A percentile compares a stretch with the other conserved stretches of the same genome.
phyloP scores from a whole-genome alignment of 2,797 vertebrate species.

The Meda fulgida region DNA sequence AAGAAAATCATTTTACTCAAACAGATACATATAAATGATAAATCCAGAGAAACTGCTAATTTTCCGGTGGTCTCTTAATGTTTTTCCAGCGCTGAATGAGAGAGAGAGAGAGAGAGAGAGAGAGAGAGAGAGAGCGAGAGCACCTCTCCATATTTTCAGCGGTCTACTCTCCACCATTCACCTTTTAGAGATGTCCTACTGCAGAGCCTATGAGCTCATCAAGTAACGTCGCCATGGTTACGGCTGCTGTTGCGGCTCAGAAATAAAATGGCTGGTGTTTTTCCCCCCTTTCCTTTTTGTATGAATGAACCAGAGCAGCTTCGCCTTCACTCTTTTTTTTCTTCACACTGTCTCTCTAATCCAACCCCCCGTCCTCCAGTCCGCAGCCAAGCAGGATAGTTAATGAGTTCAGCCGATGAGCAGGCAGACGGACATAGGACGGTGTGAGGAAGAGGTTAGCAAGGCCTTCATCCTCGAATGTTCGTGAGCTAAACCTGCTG shows the following conservation, averaged over 20 bases:
- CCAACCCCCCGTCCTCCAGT: conserved; percentile 22
- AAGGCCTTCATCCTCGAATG: conserved; percentile 1
- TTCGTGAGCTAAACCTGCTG: background rate
- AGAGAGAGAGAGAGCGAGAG: background rate
- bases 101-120: background rate
- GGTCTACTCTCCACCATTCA: conserved; percentile 29
- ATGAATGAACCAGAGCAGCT: conserved; percentile 75
- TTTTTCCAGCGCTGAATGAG: no score
- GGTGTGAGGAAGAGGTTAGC: conserved; percentile 12
- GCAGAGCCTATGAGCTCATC: conserved; percentile 82
- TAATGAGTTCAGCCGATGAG: conserved; percentile 22
- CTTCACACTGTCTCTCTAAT: conserved; percentile 11
- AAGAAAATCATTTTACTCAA: no score
- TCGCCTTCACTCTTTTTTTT: conserved; percentile 2
- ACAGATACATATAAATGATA: no score
- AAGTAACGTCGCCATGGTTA: conserved; percentile 80
- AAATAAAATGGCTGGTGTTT: conserved; percentile 79
- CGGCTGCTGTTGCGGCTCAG: conserved; percentile 80
- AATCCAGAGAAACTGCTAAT: no score
- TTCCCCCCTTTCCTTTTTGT: conserved; percentile 66
- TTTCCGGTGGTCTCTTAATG: no score
- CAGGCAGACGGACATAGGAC: conserved; percentile 22
- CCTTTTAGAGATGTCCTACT: conserved; percentile 40
- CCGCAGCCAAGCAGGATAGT: conserved; percentile 10
- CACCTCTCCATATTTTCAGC: conserved; percentile 53